Evolutionary conservation across 2,888 invertebrate species (phyloP), one percentile per base, ranked within the genome.

Genomic region (Neoscelio sp.): DNA sequence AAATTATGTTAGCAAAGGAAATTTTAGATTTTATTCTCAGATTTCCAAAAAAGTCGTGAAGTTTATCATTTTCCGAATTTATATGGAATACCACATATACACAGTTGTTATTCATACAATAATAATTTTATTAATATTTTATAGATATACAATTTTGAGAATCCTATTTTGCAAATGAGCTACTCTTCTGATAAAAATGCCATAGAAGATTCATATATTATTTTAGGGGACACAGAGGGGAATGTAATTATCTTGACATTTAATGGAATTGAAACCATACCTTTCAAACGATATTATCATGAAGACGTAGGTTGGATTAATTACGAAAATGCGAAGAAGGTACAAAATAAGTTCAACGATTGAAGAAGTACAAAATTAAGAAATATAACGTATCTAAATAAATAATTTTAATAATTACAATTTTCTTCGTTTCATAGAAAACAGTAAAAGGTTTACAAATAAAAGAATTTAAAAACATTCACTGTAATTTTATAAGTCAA

Each of bases 141-240:
- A 18, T 26, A 90, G 86, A 87, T 97, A 79, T 93, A 93, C 0
- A 94, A 94, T 73, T 92, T 95, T 88, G 93, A 94, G 46, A 91
- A 92, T 80, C 93, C 92, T 5, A 91, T 92, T 0, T 90, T 91
- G 1, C 90, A 91, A 15, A 92, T 94, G 92, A 85, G 92, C 87
- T 95, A 95, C 89, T 92, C 93, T 85, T 94, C 94, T 87, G 90
- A 92, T 81, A 87, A 91, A 81, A 91, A 93, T 82, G 84, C 89
- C n/a, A 90, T 91, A 4, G 92, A 93, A 82, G 91, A 93, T 26
- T 93, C 94, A 12, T 93, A 93, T 74, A 89, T 97, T 77, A 88
- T 96, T 23, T 91, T 95, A 78, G 97, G 96, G 0, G 96, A 97
- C 88, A 94, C 92, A 85, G 93, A 93, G 1, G 97, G 97, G 6